A percentile compares a stretch with the other conserved stretches of the same genome.
phyloP scores from a whole-genome alignment of 2,888 invertebrate genomes.

The Lepidocyrtinus sp. region DNA sequence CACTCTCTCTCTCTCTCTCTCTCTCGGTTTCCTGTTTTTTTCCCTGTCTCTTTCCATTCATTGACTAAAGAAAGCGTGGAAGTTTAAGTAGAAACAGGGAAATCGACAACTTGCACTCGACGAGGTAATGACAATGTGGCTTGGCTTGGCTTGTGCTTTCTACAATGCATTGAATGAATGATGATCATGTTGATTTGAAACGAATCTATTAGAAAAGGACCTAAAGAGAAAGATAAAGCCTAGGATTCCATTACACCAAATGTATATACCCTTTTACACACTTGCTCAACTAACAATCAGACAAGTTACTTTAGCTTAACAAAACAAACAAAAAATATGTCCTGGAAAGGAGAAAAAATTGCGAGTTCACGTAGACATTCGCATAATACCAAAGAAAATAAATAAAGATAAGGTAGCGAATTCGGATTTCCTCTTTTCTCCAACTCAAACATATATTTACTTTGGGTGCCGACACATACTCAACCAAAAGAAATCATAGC shows the following conservation, averaged over 20 bases:
- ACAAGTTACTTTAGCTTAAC: constrained; percentile 10
- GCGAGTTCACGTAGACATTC: not conserved
- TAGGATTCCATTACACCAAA: no score
- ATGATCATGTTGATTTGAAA: constrained; percentile 14
- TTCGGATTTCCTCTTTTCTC: constrained; percentile 11
- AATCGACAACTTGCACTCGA: not conserved
- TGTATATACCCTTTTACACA: constrained; percentile 3
- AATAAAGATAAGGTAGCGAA: constrained; percentile 15
- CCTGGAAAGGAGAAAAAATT: constrained; percentile 5
- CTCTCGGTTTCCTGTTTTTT: not conserved
- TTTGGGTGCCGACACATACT: no score
- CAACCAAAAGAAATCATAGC: no score
- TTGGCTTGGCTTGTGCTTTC: no score
- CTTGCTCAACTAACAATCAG: no score
- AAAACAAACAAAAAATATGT: constrained; percentile 14
- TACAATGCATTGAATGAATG: not conserved
- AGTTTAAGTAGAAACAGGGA: no score
- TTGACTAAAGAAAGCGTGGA: not conserved
- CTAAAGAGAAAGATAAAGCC: not conserved
- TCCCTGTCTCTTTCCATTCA: not conserved
- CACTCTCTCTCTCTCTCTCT: not conserved
- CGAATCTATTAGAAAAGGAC: not conserved
- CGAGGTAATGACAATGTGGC: not conserved
- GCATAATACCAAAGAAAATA: not conserved
- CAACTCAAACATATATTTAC: not conserved